Base-by-base conservation (phyloP, 1,140 invertebrate genomes). In the Drosophila orena region DNA sequence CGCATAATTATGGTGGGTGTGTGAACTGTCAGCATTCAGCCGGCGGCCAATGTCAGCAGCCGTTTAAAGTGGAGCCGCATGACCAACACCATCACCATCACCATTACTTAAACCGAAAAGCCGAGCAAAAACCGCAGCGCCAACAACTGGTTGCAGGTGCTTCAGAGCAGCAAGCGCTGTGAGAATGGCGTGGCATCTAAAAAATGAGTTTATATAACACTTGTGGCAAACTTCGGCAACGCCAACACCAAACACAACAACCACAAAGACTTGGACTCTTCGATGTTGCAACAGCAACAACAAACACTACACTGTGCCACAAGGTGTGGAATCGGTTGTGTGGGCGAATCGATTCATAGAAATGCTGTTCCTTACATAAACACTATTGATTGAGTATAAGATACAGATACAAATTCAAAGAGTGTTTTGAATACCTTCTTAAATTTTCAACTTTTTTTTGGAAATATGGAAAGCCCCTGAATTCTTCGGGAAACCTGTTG, bases 111-210 rank as follows among this genome's bases (percentile, higher is more conserved):
- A 24, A 47, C 22, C 37, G 30, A 52, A 37, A 64, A 62, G 40
- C 47, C 24, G 35, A 30, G 47, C 69, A 53, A 27, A 27, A 58
- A 65, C 71, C 37, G 20, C 34, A 55, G 35, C 30, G 42, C 20
- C 38, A 34, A 57, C 47, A 54, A 72, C 55, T 50, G 22, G 40
- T 49, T 62, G 46, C 70, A 71, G 81, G 55, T 77, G 68, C 55
- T 58, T 62, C 46, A 43, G n/a, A 73, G 49, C 44, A n/a, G 49
- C 59, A 44, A 60, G 46, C 49, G 43, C 69, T 88, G 84, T 89
- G 84, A 84, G 84, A 88, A 89, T 89, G 71, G 79, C 68, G 84
- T 89, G 83, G 84, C 84, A 88, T 88, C 83, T 84, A 73, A 88
- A 84, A 86, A 79, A 79, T 54, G 61, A 73, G 71, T 84, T 88